phyloP scores from a whole-genome alignment of 1,140 invertebrate genomes.

The Homalodisca vitripennis region DNA sequence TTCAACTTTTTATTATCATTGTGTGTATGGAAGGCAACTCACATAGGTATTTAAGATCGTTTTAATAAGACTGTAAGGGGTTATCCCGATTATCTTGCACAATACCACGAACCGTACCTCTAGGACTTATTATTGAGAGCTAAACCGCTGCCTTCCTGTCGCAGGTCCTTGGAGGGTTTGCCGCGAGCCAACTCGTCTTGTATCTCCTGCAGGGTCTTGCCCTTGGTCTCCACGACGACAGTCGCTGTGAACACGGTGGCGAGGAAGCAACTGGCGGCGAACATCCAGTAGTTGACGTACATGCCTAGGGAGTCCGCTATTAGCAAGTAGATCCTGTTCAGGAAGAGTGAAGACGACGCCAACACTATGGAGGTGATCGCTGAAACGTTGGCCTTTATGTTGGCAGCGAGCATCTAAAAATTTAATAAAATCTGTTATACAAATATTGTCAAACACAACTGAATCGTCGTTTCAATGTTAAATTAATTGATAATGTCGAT shows the following conservation, averaged over 20 bases:
- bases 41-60: no score
- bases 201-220: slow-evolving; percentile 69
- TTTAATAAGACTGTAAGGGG: no score
- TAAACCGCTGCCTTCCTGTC: no score
- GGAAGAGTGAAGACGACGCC: slow-evolving; percentile 68
- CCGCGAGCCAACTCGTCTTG: slow-evolving; percentile 44
- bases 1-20: no score
- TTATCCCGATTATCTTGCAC: no score
- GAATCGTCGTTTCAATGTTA: not conserved
- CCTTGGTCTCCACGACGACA: slow-evolving; percentile 79
- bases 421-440: not conserved
- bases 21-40: no score
- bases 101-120: no score
- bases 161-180: not conserved
- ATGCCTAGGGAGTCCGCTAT: slow-evolving; percentile 51
- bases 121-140: no score
- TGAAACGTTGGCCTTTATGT: slow-evolving; percentile 66
- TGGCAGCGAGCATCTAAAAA: slow-evolving; percentile 61
- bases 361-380: slow-evolving; percentile 68
- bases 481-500: not conserved
- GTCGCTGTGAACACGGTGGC: slow-evolving; percentile 63
- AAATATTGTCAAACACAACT: no score
- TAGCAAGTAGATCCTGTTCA: slow-evolving; percentile 71
- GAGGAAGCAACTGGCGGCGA: slow-evolving; percentile 62
- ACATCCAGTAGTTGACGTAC: slow-evolving; percentile 67